Base-by-base conservation (phyloP, 2,113 vertebrate genomes). In the Oxyura jamaicensis region DNA sequence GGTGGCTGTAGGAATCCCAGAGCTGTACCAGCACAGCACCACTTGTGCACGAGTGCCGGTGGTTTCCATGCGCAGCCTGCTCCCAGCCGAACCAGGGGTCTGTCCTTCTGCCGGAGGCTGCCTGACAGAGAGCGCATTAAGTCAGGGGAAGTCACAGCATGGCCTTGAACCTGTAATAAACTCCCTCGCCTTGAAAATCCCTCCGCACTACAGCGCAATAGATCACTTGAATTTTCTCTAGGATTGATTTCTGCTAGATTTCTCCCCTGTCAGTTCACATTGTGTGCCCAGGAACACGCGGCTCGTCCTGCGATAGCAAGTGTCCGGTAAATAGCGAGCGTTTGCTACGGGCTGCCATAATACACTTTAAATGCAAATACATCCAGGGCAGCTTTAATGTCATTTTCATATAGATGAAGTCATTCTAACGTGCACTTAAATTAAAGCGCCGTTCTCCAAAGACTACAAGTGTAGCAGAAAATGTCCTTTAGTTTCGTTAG, bases 321-420 rank as follows among this genome's bases (percentile, higher is more conserved):
- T 56, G 91, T 77, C 86, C 90, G 25, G 87, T 95, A 76, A 81
- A 90, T 96, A 94, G 92, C 5, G 84, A 52, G 74, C n/a, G 90
- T 75, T 75, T 80, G 78, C 92, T 96, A 59, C 96, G 84, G 78
- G 90, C 90, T 75, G 41, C 72, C 76, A 53, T 56, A 65, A 55
- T 58, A 72, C 81, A 73, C 95, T 97, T 96, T 88, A 96, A 96
- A 94, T 97, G 96, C 91, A 97, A 94, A 97, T 96, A 74, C 58
- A 86, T 72, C 78, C n/a, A 39, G 87, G 68, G 74, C 93, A 88
- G 63, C 96, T 96, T 93, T 95, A 96, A 95, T 97, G 96, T 95
- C 41, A 95, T 96, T 97, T 97, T 97, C 97, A 95, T 96, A 95
- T 93, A 92, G 90, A 87, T 89, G 90, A 97, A 97, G 89, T 82